These are phyloP conservation scores for Hemicrepidius hirtus DNA, from an alignment of 2,888 invertebrate species.

Conservation along the genomic window DNA sequence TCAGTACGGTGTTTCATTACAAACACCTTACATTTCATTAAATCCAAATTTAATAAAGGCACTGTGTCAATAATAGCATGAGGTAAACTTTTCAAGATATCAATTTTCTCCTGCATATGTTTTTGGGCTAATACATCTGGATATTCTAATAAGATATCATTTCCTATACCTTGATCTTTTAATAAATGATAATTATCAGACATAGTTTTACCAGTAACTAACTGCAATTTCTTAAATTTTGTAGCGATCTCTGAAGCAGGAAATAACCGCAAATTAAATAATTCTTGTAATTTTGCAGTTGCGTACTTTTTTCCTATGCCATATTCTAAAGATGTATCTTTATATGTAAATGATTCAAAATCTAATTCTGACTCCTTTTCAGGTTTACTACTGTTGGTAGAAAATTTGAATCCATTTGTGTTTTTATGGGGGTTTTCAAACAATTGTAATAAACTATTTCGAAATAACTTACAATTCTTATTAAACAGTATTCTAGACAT, in stretches of 20 bases:
- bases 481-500: slow-evolving; percentile 4
- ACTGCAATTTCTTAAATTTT: slow-evolving; percentile 37
- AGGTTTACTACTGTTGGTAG: background rate
- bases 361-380: slow-evolving; percentile 24
- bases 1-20: slow-evolving; percentile 50
- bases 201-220: slow-evolving; percentile 52
- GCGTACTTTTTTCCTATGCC: slow-evolving; percentile 52
- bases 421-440: background rate
- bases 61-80: slow-evolving; percentile 60
- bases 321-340: slow-evolving; percentile 45
- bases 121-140: slow-evolving; percentile 63
- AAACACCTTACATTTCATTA: slow-evolving; percentile 53
- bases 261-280: slow-evolving; percentile 48
- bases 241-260: slow-evolving; percentile 45
- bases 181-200: slow-evolving; percentile 61
- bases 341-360: slow-evolving; percentile 33
- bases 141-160: slow-evolving; percentile 59
- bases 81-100: slow-evolving; percentile 59
- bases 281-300: slow-evolving; percentile 51
- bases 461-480: slow-evolving; percentile 2
- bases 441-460: background rate
- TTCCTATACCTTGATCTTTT: slow-evolving; percentile 57
- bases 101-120: slow-evolving; percentile 59
- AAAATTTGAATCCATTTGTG: background rate
- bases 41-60: slow-evolving; percentile 59